These are phyloP conservation scores for Pilophorus perplexus DNA, from an alignment of 2,888 invertebrate species.

Conservation along the genomic window DNA sequence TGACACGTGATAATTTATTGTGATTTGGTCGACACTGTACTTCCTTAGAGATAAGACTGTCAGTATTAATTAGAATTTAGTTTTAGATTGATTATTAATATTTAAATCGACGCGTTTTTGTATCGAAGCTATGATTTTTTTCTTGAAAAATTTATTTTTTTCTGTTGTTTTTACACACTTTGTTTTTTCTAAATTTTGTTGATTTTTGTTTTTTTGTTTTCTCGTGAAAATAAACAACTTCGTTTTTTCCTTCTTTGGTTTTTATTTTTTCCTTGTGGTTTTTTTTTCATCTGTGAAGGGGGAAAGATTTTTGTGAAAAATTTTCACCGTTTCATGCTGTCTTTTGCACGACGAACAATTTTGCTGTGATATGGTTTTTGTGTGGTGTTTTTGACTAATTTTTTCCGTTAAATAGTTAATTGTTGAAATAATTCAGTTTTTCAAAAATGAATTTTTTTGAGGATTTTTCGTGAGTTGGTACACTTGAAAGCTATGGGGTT, in stretches of 20 bases:
- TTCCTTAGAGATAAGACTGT: constrained; percentile 40
- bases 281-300: too few species aligned
- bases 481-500: too few species aligned
- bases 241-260: neutral
- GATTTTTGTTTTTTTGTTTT: neutral
- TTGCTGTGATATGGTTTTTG: neutral
- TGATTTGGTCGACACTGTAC: constrained; percentile 33
- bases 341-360: constrained; percentile 2
- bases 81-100: neutral
- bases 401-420: too few species aligned
- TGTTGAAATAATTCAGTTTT: too few species aligned
- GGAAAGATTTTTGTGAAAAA: too few species aligned
- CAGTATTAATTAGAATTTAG: constrained; percentile 28
- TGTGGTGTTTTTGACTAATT: neutral
- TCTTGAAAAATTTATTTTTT: neutral
- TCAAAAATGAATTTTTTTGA: too few species aligned
- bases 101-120: neutral
- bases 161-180: neutral
- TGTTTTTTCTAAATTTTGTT: neutral
- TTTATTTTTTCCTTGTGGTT: constrained; percentile 12
- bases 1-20: constrained; percentile 31
- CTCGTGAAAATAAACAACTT: constrained; percentile 11
- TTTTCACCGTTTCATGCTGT: constrained; percentile 1
- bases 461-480: too few species aligned
- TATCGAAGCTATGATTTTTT: neutral